Base-by-base conservation (phyloP, 2,797 vertebrate genomes). In the Rhadinocentrus ornatus region DNA sequence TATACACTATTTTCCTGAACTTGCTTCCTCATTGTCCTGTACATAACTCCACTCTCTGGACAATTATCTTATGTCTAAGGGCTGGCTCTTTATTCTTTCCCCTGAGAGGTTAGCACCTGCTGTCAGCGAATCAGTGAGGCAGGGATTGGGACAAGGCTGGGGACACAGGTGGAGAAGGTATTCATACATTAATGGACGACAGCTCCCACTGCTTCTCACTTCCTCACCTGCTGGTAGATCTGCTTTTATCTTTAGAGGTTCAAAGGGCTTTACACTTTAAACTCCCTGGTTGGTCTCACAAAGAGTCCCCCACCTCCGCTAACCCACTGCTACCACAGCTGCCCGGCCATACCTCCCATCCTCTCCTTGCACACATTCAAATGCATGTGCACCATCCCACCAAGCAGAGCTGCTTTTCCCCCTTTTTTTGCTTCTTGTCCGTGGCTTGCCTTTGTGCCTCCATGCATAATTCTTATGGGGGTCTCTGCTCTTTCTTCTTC, bases 391-490 rank as follows among this genome's bases (percentile, higher is more conserved):
- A n/a, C 22, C 65, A n/a, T 6, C 39, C 62, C 69, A 71, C 26
- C 37, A 58, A 62, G 57, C 34, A 26, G 32, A 27, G 15, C 41
- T 31, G 16, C 60, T 67, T 50, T 26, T 34, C 24, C 24, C 59
- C 39, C 37, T 22, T 35, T 31, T 67, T 67, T 35, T 4, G 12
- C 61, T 52, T 77, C 52, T 72, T 54, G 56, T 74, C 61, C 77
- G 34, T 18, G 64, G 54, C 76, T 74, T 34, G 60, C 71, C 84
- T 91, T 90, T 88, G 80, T 89, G 76, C 44, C 62, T 76, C 73
- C 52, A 86, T 89, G 78, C 85, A 90, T 89, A 85, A 86, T 88
- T 91, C 83, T 86, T 86, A 77, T 75, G 73, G 71, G 70, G 69
- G 62, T 20, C 41, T 3, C 50, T 81, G 73, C 48, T 41, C 74